phyloP scores from a whole-genome alignment of 2,888 invertebrate species.

The Ischnura elegans region DNA sequence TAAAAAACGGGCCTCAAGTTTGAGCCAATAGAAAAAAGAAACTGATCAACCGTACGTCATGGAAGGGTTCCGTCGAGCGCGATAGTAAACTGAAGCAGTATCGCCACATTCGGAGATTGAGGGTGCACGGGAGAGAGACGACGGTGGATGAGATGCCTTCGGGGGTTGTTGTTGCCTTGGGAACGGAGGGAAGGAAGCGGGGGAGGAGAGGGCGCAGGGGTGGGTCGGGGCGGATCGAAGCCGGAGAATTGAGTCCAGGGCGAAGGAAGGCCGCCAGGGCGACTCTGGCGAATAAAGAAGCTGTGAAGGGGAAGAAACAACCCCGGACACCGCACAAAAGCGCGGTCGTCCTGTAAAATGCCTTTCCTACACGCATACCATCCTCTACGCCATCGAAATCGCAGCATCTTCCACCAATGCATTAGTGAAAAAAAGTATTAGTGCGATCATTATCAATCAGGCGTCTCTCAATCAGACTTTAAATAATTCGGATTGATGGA shows the following conservation, averaged over 20 bases:
- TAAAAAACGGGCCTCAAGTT: no score
- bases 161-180: conserved; percentile 35
- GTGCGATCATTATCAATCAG: no score
- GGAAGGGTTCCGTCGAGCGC: background rate
- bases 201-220: background rate
- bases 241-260: background rate
- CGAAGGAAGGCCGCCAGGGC: background rate
- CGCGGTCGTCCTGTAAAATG: no score
- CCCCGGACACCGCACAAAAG: conserved; percentile 30
- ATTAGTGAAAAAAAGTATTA: no score
- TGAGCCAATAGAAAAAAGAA: no score
- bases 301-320: background rate
- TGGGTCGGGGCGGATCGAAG: background rate
- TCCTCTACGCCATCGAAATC: no score
- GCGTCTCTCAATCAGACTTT: no score
- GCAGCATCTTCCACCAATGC: no score
- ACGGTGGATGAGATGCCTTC: background rate
- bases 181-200: background rate
- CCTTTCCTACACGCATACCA: no score
- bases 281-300: background rate
- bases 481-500: no score
- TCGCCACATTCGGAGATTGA: no score
- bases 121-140: no score
- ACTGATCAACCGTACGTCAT: background rate
- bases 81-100: background rate